Percentiles rank a stretch among this genome's conserved stretches.
These are phyloP conservation scores for Drosophila orosa DNA, from an alignment of 1,140 invertebrate species.

Conservation along the genomic window DNA sequence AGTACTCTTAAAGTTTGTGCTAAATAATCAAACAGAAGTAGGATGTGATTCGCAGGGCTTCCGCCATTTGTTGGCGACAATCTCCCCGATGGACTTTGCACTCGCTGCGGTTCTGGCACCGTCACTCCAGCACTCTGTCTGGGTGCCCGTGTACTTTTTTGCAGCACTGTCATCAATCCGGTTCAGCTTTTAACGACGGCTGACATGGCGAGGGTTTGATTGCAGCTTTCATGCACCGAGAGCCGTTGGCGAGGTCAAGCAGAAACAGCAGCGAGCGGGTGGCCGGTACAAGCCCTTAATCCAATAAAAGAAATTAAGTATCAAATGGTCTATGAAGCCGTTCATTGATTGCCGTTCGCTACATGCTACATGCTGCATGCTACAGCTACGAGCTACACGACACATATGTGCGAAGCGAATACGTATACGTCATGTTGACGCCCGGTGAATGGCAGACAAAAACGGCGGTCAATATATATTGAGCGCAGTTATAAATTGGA, in stretches of 20 bases:
- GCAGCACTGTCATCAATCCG: conserved; percentile 56
- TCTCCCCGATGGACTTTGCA: conserved; percentile 1
- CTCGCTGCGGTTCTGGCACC: conserved; percentile 19
- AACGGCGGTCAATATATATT: conserved; percentile 33
- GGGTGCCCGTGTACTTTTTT: conserved; percentile 12
- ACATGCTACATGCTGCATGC: background rate
- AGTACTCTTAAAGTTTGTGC: conserved; percentile 20
- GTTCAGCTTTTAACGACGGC: conserved; percentile 51
- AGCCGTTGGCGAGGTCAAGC: conserved; percentile 37
- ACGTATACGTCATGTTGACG: conserved; percentile 52
- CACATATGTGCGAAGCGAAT: conserved; percentile 44
- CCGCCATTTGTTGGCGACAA: conserved; percentile 14
- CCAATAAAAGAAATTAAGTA: conserved; percentile 81
- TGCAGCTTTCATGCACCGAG: conserved; percentile 50
- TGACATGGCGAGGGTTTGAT: conserved; percentile 53
- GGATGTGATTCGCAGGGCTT: conserved; percentile 19
- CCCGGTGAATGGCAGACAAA: conserved; percentile 32
- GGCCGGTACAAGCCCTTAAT: conserved; percentile 54
- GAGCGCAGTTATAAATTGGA: conserved; percentile 38
- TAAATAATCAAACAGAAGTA: conserved; percentile 25
- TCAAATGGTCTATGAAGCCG: conserved; percentile 71
- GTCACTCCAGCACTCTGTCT: conserved; percentile 3
- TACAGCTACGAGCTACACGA: conserved; percentile 10
- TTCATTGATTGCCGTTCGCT: conserved; percentile 45
- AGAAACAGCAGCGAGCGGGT: conserved; percentile 19